Evolutionary conservation across 2,888 invertebrate species (phyloP).

Genomic region (Hololepta plana): DNA sequence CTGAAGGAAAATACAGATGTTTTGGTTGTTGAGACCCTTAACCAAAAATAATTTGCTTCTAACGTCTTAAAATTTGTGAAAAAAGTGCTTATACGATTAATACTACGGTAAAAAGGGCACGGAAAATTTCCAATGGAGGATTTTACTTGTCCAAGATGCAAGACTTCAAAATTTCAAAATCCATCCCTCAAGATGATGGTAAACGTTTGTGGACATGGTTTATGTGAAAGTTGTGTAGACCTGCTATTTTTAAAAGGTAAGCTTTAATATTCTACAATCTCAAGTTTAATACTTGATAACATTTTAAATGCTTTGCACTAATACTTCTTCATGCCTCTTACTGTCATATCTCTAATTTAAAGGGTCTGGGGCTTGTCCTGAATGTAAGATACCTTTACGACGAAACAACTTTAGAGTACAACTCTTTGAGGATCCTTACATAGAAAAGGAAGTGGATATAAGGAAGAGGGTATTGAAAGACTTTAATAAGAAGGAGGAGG

Average conservation of each 20-base stretch:
- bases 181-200: constrained; percentile 94
- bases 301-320: too few relatives aligned
- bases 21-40: too few relatives aligned
- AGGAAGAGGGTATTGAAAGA: constrained; percentile 73
- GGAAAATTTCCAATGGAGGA: too few relatives aligned
- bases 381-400: constrained; percentile 75
- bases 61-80: too few relatives aligned
- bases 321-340: constrained; percentile 1
- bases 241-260: constrained; percentile 85
- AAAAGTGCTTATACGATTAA: too few relatives aligned
- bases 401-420: constrained; percentile 86
- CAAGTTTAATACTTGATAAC: constrained; percentile 6
- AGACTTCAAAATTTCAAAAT: constrained; percentile 93
- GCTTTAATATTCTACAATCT: constrained; percentile 2
- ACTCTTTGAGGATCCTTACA: constrained; percentile 86
- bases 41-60: too few relatives aligned
- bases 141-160: constrained; percentile 86
- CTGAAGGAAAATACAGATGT: too few relatives aligned
- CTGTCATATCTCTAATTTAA: constrained; percentile 10
- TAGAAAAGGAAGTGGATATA: constrained; percentile 96
- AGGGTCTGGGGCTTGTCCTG: constrained; percentile 90
- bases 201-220: constrained; percentile 92
- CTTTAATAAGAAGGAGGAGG: constrained; percentile 90
- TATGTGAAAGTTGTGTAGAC: constrained; percentile 97
- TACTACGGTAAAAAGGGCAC: too few relatives aligned